Evolutionary conservation across 2,797 vertebrate species (phyloP).

Genomic region (Gallinago solitaria): DNA sequence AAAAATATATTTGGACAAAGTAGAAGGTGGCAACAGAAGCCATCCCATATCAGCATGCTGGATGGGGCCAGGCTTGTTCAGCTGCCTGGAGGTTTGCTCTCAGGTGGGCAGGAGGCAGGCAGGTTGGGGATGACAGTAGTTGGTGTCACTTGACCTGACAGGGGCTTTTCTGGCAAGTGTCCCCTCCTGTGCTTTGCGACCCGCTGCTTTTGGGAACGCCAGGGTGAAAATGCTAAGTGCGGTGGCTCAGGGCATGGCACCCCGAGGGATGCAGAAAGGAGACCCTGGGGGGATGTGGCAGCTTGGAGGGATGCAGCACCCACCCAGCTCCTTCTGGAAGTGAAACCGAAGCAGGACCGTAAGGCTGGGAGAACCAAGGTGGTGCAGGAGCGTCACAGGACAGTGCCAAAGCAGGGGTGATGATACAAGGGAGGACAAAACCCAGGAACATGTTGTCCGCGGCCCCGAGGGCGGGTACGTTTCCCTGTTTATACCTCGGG

Average conservation of each 20-base stretch:
- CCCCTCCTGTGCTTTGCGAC: accelerated
- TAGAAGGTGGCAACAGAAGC: background rate
- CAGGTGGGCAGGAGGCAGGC: background rate
- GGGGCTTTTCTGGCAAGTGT: accelerated
- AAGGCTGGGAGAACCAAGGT: background rate
- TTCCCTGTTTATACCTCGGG: background rate
- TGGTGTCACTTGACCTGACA: accelerated
- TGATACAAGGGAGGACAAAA: background rate
- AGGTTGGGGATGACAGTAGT: accelerated
- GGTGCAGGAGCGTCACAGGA: accelerated
- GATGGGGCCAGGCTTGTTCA: background rate
- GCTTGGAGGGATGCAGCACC: background rate
- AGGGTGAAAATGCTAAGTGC: background rate
- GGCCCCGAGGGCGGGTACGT: background rate
- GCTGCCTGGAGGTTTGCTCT: background rate
- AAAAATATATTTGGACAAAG: background rate
- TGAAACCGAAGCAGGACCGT: background rate
- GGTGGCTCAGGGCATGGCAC: background rate
- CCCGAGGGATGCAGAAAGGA: too few species aligned
- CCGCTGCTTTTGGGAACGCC: background rate
- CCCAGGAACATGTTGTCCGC: background rate
- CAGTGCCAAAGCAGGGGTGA: background rate
- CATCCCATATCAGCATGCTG: accelerated
- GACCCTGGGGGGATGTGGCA: background rate
- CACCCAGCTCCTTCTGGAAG: background rate